Evolutionary conservation across 2,113 vertebrate genomes (phyloP).

Genomic region (Hippotragus niger): DNA sequence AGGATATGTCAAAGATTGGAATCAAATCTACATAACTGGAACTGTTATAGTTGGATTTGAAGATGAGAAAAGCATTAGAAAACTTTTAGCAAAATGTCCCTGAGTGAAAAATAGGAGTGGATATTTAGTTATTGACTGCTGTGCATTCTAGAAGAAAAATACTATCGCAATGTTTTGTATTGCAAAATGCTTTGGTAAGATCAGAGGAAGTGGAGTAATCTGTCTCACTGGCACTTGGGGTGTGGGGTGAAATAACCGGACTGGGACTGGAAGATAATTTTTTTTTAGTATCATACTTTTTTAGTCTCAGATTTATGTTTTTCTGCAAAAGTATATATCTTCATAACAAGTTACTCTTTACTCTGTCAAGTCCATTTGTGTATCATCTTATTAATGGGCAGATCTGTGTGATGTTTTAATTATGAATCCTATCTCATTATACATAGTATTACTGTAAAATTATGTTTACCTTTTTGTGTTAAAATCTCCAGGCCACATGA

Average conservation of each 20-base stretch:
- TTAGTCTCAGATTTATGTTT: not conserved
- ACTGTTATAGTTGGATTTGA: not conserved
- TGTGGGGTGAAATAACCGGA: not conserved
- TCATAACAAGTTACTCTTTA: not conserved
- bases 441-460: not conserved
- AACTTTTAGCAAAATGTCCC: fast-evolving
- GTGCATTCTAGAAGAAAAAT: not conserved
- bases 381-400: not conserved
- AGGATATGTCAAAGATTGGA: not conserved
- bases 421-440: not conserved
- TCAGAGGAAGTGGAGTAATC: not conserved
- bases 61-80: not conserved
- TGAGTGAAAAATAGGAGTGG: not conserved
- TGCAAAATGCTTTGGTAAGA: not conserved
- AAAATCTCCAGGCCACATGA: not conserved
- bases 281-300: not conserved
- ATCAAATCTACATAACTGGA: not conserved
- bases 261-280: not conserved
- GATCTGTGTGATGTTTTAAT: not conserved
- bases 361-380: not conserved
- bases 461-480: not conserved
- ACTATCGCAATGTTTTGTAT: not conserved
- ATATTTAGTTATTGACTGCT: not conserved
- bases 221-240: not conserved
- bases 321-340: not conserved